Conservation (phyloP, 37 sponge, comb jelly and placozoan species). For the Geodia barretti region DNA sequence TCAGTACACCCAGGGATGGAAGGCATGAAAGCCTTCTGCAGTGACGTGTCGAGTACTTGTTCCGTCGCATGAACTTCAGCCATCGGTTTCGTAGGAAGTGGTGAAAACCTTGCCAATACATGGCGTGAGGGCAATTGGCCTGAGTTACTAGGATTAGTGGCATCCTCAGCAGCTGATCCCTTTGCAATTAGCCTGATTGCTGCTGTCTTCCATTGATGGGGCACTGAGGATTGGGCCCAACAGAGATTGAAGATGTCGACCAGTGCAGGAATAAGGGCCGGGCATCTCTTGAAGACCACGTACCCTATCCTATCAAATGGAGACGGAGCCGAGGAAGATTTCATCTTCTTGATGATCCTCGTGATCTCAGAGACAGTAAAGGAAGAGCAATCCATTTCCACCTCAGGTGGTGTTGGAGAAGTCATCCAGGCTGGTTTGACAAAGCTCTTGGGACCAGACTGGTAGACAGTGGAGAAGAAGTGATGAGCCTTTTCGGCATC, state of each 20-base stretch:
- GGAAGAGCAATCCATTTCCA: neutral
- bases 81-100: too few relatives aligned
- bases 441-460: too few relatives aligned
- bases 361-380: neutral
- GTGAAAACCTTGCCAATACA: too few relatives aligned
- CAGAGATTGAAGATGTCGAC: constrained; percentile 9
- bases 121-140: too few relatives aligned
- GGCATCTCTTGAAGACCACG: constrained; percentile 9
- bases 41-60: too few relatives aligned
- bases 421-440: neutral
- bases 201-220: constrained; percentile 9
- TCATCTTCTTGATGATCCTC: neutral
- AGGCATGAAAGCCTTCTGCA: too few relatives aligned
- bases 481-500: too few relatives aligned
- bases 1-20: constrained; percentile 39
- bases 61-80: too few relatives aligned
- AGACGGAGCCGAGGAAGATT: too few relatives aligned
- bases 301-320: constrained; percentile 7
- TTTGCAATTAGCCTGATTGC: constrained; percentile 11
- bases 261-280: constrained; percentile 13
- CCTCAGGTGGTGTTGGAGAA: neutral
- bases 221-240: constrained; percentile 5
- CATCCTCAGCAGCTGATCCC: constrained; percentile 12
- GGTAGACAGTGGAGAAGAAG: too few relatives aligned
- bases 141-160: constrained; percentile 29